Conservation (phyloP, 2,888 invertebrate genomes). For the Agrochola litura region DNA sequence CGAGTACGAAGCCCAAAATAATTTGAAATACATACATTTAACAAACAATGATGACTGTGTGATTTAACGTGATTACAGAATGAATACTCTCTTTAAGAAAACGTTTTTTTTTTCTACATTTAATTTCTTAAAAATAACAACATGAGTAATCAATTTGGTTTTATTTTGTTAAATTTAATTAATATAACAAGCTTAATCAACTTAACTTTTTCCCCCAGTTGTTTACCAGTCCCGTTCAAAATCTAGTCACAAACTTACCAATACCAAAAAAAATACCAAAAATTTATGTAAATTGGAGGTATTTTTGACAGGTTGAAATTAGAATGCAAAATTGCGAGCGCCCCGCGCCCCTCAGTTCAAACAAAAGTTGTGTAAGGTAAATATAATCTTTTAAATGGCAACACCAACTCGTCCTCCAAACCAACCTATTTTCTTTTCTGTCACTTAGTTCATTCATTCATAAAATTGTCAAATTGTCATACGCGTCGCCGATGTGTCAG, state of each 20-base stretch:
- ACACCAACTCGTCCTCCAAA: slow-evolving; percentile 57
- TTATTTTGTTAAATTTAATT: background rate
- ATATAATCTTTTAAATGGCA: slow-evolving; percentile 34
- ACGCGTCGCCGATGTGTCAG: slow-evolving; percentile 89
- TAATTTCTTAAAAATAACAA: background rate
- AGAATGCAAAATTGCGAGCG: too few relatives aligned
- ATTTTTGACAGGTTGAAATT: background rate
- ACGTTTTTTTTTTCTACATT: too few relatives aligned
- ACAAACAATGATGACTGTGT: background rate
- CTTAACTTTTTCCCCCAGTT: background rate
- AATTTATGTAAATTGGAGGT: background rate
- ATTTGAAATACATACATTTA: background rate
- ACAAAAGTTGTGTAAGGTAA: slow-evolving; percentile 19
- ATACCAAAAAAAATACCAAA: background rate
- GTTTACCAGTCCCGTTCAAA: background rate
- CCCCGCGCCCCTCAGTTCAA: background rate
- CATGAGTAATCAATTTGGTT: background rate
- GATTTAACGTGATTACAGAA: background rate
- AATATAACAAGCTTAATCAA: background rate
- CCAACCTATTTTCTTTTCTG: slow-evolving; percentile 53
- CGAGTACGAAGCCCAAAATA: background rate
- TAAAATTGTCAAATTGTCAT: slow-evolving; percentile 83
- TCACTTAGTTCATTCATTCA: slow-evolving; percentile 66
- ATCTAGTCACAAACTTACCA: background rate
- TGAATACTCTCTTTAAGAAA: too few relatives aligned